phyloP scores from a whole-genome alignment of 2,113 vertebrate genomes.

The Oryzias celebensis region DNA sequence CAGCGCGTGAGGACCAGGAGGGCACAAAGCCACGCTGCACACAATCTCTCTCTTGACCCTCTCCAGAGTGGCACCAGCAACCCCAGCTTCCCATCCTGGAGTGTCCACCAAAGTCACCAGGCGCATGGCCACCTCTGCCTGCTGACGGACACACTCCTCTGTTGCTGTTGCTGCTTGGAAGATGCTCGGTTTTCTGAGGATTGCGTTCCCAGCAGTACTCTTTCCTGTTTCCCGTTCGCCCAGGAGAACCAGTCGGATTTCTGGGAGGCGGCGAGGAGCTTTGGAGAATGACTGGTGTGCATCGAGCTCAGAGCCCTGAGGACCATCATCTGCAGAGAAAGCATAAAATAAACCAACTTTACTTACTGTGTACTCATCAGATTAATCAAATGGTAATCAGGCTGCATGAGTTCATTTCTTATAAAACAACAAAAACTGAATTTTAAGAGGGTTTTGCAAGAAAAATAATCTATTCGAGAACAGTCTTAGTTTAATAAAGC shows the following conservation, averaged over 20 bases:
- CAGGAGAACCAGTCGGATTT: conserved; percentile 72
- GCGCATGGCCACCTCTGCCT: conserved; percentile 63
- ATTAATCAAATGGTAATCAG: background rate
- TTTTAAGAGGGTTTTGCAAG: no score
- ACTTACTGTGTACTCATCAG: background rate
- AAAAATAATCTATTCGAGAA: no score
- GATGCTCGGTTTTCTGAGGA: conserved; percentile 48
- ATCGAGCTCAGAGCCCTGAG: conserved; percentile 53
- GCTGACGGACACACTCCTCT: conserved; percentile 70
- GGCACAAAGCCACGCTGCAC: conserved; percentile 60
- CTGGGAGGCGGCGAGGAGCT: conserved; percentile 57
- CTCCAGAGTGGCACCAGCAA: conserved; percentile 64
- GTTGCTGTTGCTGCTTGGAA: conserved; percentile 60
- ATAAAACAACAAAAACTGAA: no score
- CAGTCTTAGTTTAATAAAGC: no score
- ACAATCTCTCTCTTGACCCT: conserved; percentile 71
- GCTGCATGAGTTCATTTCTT: no score
- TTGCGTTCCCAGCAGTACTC: conserved; percentile 71
- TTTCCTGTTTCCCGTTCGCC: conserved; percentile 79
- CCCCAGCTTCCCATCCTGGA: conserved; percentile 73
- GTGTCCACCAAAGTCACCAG: conserved; percentile 75
- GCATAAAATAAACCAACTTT: background rate
- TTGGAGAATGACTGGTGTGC: conserved; percentile 67
- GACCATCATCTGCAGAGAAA: conserved; percentile 52
- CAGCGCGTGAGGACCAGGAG: conserved; percentile 73